A percentile compares a stretch with the other conserved stretches of the same genome.
phyloP scores from a whole-genome alignment of 2,797 vertebrate genomes.

The Rhinella marina region DNA sequence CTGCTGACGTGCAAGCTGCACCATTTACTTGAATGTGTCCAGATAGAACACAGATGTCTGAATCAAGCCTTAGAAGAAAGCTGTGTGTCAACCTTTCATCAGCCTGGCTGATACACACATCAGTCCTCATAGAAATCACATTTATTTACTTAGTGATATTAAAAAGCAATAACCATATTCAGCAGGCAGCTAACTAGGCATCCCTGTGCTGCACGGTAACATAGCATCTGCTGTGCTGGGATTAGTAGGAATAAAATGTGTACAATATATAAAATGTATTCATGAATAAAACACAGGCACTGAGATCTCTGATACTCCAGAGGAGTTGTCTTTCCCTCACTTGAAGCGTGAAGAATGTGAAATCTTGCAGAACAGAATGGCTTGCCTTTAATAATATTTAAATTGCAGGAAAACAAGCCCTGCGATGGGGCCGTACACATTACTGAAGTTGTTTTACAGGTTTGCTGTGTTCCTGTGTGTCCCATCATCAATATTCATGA shows the following conservation, averaged over 20 bases:
- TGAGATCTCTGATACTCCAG: background rate
- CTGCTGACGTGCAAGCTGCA: too few species aligned
- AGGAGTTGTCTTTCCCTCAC: background rate
- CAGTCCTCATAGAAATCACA: background rate
- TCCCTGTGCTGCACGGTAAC: too few species aligned
- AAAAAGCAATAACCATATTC: background rate
- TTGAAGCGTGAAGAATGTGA: background rate
- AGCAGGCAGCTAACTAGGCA: background rate
- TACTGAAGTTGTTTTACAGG: conserved; percentile 26
- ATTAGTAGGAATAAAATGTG: background rate
- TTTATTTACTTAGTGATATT: background rate
- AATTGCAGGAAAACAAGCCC: background rate
- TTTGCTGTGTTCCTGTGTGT: background rate
- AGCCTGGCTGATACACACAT: background rate
- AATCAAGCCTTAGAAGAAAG: too few species aligned
- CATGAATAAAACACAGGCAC: background rate
- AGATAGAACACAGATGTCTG: too few species aligned
- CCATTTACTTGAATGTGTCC: too few species aligned
- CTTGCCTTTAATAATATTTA: background rate
- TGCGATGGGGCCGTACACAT: background rate
- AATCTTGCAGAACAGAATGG: background rate
- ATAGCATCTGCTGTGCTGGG: too few species aligned
- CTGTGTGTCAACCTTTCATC: background rate
- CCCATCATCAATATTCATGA: conserved; percentile 48
- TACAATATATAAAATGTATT: background rate